phyloP scores from a whole-genome alignment of 2,113 vertebrate species.

The Phrynosoma blainvillii region DNA sequence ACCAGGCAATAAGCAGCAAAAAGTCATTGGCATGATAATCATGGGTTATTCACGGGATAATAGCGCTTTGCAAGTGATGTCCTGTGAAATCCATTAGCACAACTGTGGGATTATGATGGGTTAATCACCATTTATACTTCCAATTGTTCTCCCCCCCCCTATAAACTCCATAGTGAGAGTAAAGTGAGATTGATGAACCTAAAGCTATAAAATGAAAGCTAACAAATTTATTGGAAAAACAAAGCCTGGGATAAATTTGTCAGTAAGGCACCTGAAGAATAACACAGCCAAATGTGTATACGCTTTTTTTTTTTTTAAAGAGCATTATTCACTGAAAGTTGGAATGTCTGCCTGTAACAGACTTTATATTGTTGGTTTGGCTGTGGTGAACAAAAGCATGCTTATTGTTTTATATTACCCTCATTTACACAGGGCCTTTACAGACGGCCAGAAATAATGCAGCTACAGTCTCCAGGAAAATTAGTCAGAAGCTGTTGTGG shows the following conservation, averaged over 20 bases:
- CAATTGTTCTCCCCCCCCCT: too few species aligned
- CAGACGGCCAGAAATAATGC: too few species aligned
- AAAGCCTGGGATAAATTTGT: conserved; percentile 10
- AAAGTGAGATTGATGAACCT: conserved; percentile 13
- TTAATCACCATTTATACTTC: too few species aligned
- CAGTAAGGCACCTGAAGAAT: conserved; percentile 42
- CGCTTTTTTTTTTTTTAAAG: neutral
- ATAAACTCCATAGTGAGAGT: neutral
- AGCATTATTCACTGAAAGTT: neutral
- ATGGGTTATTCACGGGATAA: too few species aligned
- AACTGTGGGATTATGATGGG: too few species aligned
- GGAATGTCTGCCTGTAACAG: conserved; percentile 26
- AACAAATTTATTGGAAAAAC: conserved; percentile 17
- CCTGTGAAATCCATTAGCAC: too few species aligned
- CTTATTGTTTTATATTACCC: conserved; percentile 38
- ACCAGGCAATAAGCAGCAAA: too few species aligned
- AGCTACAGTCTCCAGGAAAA: conserved; percentile 2
- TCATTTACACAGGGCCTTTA: conserved; percentile 8
- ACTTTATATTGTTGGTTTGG: conserved; percentile 33
- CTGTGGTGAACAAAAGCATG: conserved; percentile 32
- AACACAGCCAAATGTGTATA: neutral
- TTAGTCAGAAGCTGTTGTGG: neutral
- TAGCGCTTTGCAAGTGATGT: too few species aligned
- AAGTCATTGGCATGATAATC: too few species aligned
- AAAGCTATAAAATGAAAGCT: conserved; percentile 18